These are phyloP conservation scores for Sebastolobus alascanus DNA, from an alignment of 2,797 vertebrate genomes.

Conservation along the genomic window DNA sequence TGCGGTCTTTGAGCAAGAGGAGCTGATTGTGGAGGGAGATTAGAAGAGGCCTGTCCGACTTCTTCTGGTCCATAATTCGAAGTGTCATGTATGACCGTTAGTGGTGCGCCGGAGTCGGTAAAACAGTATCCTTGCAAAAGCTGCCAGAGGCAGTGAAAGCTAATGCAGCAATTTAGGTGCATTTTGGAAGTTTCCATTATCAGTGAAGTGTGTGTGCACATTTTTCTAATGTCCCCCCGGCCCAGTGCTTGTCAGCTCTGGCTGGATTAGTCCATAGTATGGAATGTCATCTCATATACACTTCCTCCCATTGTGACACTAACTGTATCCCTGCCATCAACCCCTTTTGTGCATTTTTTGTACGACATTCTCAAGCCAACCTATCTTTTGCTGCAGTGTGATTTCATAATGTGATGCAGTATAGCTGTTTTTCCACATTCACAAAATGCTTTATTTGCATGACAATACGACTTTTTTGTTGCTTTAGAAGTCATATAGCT, in stretches of 20 bases:
- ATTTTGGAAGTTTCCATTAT: conserved; percentile 72
- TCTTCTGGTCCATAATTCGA: conserved; percentile 57
- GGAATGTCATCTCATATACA: conserved; percentile 60
- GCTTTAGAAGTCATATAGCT: conserved; percentile 52
- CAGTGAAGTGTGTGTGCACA: conserved; percentile 62
- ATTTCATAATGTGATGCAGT: conserved; percentile 73
- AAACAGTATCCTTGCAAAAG: conserved; percentile 55
- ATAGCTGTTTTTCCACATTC: conserved; percentile 62
- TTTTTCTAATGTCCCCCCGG: conserved; percentile 54
- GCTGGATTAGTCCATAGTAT: conserved; percentile 60
- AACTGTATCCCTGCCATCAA: conserved; percentile 63
- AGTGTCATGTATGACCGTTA: conserved; percentile 67
- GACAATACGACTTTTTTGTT: conserved; percentile 55
- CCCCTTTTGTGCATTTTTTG: conserved; percentile 59
- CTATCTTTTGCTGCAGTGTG: conserved; percentile 74
- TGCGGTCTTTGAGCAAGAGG: conserved; percentile 35
- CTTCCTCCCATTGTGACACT: conserved; percentile 62
- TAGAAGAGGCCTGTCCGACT: conserved; percentile 50
- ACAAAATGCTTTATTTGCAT: conserved; percentile 73
- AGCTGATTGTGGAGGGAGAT: conserved; percentile 53
- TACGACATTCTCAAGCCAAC: conserved; percentile 63
- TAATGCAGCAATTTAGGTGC: conserved; percentile 67
- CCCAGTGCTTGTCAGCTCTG: conserved; percentile 52
- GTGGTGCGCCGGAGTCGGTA: conserved; percentile 39
- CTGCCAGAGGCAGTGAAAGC: conserved; percentile 65